Evolutionary conservation across 1,140 invertebrate genomes (phyloP).

Genomic region (Limonius californicus): DNA sequence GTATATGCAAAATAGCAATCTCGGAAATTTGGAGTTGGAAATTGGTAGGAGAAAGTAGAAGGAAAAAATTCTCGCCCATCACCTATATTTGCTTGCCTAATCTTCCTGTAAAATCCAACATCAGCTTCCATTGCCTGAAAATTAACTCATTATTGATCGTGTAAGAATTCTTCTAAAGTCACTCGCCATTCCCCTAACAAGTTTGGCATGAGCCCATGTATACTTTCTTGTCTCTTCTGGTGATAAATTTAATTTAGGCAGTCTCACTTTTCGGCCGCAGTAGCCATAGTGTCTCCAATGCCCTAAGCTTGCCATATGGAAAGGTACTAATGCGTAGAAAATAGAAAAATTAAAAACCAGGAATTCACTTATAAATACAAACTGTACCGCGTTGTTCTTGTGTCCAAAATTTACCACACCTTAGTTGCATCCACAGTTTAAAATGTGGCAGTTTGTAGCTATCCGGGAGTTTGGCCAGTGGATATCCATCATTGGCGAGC

Average conservation of each 20-base stretch:
- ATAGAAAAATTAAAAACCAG: no score
- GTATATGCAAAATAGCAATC: constrained; percentile 41
- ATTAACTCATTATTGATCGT: not conserved
- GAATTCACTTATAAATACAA: not conserved
- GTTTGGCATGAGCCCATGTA: constrained; percentile 20
- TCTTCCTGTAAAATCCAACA: not conserved
- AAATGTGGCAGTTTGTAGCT: constrained; percentile 40
- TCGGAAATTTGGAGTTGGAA: constrained; percentile 37
- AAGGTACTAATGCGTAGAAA: no score
- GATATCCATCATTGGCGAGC: constrained; percentile 41
- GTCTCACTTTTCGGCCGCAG: not conserved
- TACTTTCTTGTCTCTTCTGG: not conserved
- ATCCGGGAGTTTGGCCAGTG: constrained; percentile 41
- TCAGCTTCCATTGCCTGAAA: not conserved
- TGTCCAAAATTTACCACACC: constrained; percentile 33
- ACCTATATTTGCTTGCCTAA: constrained; percentile 30
- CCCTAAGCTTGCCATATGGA: not conserved
- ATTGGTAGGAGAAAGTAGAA: constrained; percentile 34
- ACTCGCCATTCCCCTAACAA: constrained; percentile 19
- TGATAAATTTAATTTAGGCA: constrained; percentile 11
- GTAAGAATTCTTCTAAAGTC: not conserved
- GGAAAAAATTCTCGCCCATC: constrained; percentile 39
- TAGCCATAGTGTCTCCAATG: constrained; percentile 19
- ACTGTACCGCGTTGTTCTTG: constrained; percentile 30
- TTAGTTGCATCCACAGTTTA: constrained; percentile 38